Base-by-base conservation (phyloP, 2,888 invertebrate species). In the Automeris io region DNA sequence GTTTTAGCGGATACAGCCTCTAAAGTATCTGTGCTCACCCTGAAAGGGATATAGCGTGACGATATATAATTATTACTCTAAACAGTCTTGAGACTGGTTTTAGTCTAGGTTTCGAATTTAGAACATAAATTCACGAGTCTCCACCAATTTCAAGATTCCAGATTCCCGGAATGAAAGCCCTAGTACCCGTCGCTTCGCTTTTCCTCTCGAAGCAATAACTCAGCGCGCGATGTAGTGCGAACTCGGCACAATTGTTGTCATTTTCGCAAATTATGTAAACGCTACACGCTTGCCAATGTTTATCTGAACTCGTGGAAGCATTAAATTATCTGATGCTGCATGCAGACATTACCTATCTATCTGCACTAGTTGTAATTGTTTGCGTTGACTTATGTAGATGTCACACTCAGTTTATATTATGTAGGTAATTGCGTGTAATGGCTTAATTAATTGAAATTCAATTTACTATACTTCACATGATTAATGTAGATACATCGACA, bases 261-360 rank as follows among this genome's bases (percentile, higher is more conserved):
- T 81, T 81, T 79, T 81, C 74, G 69, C 73, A 75, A 79, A 79
- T 82, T 78, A 80, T 78, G 74, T 70, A 69, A 67, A 68, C 70
- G 71, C 70, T 71, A 79, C 77, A 74, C 59, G 74, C 62, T 66
- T 73, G 70, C 70, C 70, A 70, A 77, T 77, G 77, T 78, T 80
- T 79, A 80, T 77, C 74, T 74, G 72, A 67, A 65, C 69, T 70
- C 64, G 70, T 71, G 74, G 66, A 75, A 69, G 69, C 74, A 70
- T 72, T 79, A 79, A 78, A 76, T 80, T 71, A 76, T 61, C 60
- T 56, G 45, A 61, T 51, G 63, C 65, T 65, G 59, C 54, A 59
- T 59, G 61, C 66, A 59, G 62, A 70, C 73, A 75, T 73, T 59
- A 65, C 61, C 33, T 42, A 36, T 43, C 39, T 47, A 44, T 49